Evolutionary conservation across 2,113 vertebrate genomes (phyloP).

Genomic region (Lampris megalopsis): DNA sequence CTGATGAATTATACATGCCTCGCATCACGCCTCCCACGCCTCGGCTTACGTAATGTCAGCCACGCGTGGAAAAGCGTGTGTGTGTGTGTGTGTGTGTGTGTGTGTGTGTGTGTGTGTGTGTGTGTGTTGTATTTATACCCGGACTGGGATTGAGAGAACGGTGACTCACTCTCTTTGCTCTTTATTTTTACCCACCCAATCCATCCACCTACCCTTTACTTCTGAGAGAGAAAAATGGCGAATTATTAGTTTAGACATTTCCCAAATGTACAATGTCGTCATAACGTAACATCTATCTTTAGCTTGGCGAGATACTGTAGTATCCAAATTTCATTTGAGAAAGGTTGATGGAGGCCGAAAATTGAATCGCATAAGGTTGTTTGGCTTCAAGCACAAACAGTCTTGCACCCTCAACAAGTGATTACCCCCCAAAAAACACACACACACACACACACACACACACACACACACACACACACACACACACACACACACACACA

Average conservation of each 20-base stretch:
- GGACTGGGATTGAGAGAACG: constrained; percentile 73
- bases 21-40: constrained; percentile 71
- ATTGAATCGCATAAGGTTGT: constrained; percentile 11
- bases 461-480: too few species aligned
- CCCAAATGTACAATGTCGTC: constrained; percentile 38
- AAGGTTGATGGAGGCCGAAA: constrained; percentile 9
- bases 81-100: constrained; percentile 42
- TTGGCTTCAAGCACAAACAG: neutral
- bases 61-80: constrained; percentile 61
- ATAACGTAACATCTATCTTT: constrained; percentile 26
- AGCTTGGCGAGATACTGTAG: constrained; percentile 16
- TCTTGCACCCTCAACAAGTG: too few species aligned
- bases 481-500: too few species aligned
- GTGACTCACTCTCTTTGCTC: constrained; percentile 78
- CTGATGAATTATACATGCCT: constrained; percentile 74
- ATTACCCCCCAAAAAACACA: too few species aligned
- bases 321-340: neutral
- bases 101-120: constrained; percentile 18
- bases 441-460: too few species aligned
- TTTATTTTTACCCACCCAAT: constrained; percentile 74
- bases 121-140: constrained; percentile 71
- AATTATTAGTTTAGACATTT: constrained; percentile 52
- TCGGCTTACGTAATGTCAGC: constrained; percentile 75
- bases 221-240: constrained; percentile 20
- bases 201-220: constrained; percentile 48